Percentiles rank a stretch among this genome's conserved stretches.
phyloP scores from a whole-genome alignment of 2,888 invertebrate species.

The Archaeoteleia sp. region DNA sequence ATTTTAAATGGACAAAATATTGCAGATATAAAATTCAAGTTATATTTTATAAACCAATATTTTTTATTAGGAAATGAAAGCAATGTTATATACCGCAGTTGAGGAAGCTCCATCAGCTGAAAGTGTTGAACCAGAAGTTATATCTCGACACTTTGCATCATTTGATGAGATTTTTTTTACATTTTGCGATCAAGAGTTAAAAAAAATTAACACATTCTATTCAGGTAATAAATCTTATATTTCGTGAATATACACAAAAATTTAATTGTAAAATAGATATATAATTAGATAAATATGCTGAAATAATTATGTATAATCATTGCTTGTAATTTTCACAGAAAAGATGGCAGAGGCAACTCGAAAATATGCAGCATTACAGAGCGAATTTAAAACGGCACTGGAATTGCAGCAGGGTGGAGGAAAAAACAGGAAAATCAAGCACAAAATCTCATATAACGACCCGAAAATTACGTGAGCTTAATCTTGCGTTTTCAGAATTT shows the following conservation, averaged over 20 bases:
- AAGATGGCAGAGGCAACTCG: slow-evolving; percentile 98
- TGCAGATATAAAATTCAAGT: background rate
- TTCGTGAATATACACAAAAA: too few species aligned
- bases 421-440: slow-evolving; percentile 70
- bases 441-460: slow-evolving; percentile 79
- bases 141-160: slow-evolving; percentile 91
- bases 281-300: background rate
- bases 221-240: too few species aligned
- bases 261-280: background rate
- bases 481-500: slow-evolving; percentile 98
- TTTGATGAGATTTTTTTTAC: slow-evolving; percentile 97
- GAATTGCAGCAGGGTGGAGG: slow-evolving; percentile 72
- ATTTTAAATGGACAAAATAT: slow-evolving; percentile 14
- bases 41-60: slow-evolving; percentile 25
- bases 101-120: slow-evolving; percentile 95
- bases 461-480: slow-evolving; percentile 92
- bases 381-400: slow-evolving; percentile 82
- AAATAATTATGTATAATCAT: background rate
- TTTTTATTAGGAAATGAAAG: slow-evolving; percentile 91
- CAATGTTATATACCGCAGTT: slow-evolving; percentile 92
- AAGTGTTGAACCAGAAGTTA: slow-evolving; percentile 90
- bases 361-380: slow-evolving; percentile 92
- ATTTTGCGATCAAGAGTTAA: slow-evolving; percentile 94
- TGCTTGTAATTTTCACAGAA: slow-evolving; percentile 79
- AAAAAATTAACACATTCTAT: slow-evolving; percentile 98